A percentile compares a stretch with the other conserved stretches of the same genome.
Conservation (phyloP, 1,140 invertebrate species). For the Penaeus vannamei region DNA sequence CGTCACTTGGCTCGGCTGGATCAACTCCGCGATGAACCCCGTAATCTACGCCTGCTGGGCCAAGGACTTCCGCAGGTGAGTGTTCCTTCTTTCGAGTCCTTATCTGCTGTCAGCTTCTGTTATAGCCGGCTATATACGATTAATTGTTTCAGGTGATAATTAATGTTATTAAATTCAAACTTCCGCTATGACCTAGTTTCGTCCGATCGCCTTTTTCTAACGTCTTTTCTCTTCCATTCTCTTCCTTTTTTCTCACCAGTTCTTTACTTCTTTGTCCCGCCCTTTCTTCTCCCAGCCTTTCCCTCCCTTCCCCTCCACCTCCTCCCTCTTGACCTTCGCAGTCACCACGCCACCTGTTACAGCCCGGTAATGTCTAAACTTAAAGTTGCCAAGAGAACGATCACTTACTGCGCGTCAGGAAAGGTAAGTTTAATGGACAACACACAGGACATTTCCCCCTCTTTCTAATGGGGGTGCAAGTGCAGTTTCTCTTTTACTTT, state of each 20-base stretch:
- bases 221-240: not conserved
- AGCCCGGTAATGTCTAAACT: not conserved
- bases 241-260: not conserved
- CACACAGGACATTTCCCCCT: too few relatives aligned
- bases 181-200: not conserved
- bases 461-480: too few relatives aligned
- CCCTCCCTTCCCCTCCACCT: not conserved
- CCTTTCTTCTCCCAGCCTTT: not conserved
- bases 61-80: conserved; percentile 93
- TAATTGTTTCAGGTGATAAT: not conserved
- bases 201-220: not conserved
- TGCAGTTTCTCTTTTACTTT: too few relatives aligned
- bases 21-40: conserved; percentile 98
- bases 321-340: not conserved
- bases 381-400: not conserved
- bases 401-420: too few relatives aligned
- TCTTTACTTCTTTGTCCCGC: not conserved
- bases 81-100: not conserved
- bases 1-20: conserved; percentile 98
- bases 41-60: conserved; percentile 98
- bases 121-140: not conserved
- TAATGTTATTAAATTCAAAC: not conserved
- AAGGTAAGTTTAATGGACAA: too few relatives aligned
- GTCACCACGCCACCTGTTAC: not conserved
- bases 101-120: not conserved